Conservation (phyloP, 2,888 invertebrate genomes). For the Sphecodes monilicornis region DNA sequence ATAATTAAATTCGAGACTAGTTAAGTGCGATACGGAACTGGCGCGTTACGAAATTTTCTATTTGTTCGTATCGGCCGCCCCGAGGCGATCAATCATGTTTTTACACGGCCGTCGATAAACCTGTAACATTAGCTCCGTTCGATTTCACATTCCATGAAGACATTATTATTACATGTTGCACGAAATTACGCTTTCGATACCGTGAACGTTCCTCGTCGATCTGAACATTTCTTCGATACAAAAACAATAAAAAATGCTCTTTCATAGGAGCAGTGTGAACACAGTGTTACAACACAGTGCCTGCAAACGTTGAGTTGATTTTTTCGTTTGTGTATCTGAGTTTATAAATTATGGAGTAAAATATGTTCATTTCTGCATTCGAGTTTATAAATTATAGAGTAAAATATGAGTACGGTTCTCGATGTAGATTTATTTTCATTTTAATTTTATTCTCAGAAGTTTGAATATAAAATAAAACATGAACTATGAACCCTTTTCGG, state of each 20-base stretch:
- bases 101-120: neutral
- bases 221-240: neutral
- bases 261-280: neutral
- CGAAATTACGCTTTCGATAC: conserved; percentile 4
- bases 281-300: neutral
- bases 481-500: neutral
- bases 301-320: neutral
- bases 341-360: neutral
- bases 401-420: neutral
- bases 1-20: conserved; percentile 19
- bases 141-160: conserved; percentile 6
- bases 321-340: neutral
- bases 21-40: conserved; percentile 9
- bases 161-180: neutral
- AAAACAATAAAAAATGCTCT: neutral
- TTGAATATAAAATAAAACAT: neutral
- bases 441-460: neutral
- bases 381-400: neutral
- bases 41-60: conserved; percentile 3
- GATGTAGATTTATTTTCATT: no score
- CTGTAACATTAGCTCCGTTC: conserved; percentile 2
- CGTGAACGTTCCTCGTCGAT: neutral
- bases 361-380: neutral
- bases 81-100: neutral
- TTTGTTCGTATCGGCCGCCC: neutral